phyloP scores from a whole-genome alignment of 2,888 invertebrate species.

The Podabrus alpinus region DNA sequence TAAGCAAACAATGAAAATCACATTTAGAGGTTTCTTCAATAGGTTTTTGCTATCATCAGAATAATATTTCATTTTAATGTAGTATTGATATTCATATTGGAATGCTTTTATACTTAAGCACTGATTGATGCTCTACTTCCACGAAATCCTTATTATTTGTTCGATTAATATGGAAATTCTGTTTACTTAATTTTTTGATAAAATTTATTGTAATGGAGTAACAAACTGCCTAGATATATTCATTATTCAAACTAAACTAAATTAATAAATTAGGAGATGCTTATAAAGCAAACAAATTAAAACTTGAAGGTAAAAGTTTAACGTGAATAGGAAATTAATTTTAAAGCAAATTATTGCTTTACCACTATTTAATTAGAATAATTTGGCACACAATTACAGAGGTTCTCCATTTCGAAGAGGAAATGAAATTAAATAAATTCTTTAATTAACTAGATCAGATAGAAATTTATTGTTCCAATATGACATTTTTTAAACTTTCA shows the following conservation, averaged over 20 bases:
- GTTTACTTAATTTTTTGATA: not conserved
- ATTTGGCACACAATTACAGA: not conserved
- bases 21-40: too few species aligned
- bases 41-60: too few species aligned
- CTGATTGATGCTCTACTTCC: not conserved
- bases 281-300: not conserved
- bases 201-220: not conserved
- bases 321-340: not conserved
- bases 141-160: not conserved
- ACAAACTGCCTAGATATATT: not conserved
- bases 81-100: too few species aligned
- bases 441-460: not conserved
- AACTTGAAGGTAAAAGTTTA: not conserved
- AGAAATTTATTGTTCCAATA: too few species aligned
- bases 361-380: not conserved
- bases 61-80: too few species aligned
- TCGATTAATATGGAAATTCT: not conserved
- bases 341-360: not conserved
- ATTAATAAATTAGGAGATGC: not conserved
- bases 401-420: not conserved
- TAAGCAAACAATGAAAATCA: too few species aligned
- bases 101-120: too few species aligned
- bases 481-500: not conserved
- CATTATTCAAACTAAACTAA: not conserved
- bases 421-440: not conserved